Evolutionary conservation across 2,888 invertebrate genomes (phyloP).

Genomic region (Eulithis prunata): DNA sequence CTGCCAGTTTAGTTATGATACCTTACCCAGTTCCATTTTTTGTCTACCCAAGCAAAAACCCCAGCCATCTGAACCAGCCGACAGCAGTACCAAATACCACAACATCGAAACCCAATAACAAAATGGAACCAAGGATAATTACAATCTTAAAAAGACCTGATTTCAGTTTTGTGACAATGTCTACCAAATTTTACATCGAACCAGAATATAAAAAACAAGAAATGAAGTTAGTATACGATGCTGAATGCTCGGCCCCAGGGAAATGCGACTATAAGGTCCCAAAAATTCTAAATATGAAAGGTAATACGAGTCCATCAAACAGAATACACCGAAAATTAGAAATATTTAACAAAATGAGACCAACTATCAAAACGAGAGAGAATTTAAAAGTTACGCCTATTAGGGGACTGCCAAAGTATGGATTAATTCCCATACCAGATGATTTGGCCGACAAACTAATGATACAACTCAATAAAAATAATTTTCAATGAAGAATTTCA

Average conservation of each 20-base stretch:
- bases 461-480: not conserved
- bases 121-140: not conserved
- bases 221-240: not conserved
- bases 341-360: slow-evolving; percentile 7
- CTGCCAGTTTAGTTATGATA: slow-evolving; percentile 10
- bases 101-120: not conserved
- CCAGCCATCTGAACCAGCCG: not conserved
- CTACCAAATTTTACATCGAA: not conserved
- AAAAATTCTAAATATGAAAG: not conserved
- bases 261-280: not conserved
- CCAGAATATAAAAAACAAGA: not conserved
- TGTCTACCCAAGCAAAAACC: slow-evolving; percentile 6
- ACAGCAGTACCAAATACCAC: not conserved
- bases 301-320: not conserved
- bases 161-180: not conserved
- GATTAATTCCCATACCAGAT: slow-evolving; percentile 15
- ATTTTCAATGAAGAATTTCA: not conserved
- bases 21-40: slow-evolving; percentile 22
- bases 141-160: not conserved
- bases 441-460: slow-evolving; percentile 14
- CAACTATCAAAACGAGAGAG: slow-evolving; percentile 5
- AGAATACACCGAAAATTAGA: slow-evolving; percentile 5
- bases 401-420: slow-evolving; percentile 17
- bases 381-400: not conserved
- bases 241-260: not conserved